These are phyloP conservation scores for Drosophila asahinai DNA, from an alignment of 1,140 invertebrate genomes.

Conservation along the genomic window DNA sequence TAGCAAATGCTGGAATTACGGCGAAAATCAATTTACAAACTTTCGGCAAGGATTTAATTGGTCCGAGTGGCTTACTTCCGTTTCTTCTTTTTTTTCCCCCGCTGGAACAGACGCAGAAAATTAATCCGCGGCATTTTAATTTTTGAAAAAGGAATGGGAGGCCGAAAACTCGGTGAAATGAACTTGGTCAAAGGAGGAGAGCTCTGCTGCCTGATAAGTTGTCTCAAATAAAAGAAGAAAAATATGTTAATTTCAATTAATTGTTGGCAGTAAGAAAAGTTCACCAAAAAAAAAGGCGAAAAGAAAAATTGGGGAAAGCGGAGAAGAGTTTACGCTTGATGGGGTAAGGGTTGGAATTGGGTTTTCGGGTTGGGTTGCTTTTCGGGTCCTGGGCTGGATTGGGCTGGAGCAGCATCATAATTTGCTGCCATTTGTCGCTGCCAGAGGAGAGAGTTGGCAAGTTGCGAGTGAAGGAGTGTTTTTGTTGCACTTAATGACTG, in stretches of 20 bases:
- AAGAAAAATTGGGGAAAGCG: slow-evolving; percentile 33
- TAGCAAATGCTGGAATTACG: background rate
- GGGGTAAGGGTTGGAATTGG: slow-evolving; percentile 16
- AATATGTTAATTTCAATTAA: slow-evolving; percentile 83
- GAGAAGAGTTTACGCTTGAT: slow-evolving; percentile 39
- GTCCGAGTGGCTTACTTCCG: slow-evolving; percentile 29
- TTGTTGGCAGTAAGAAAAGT: slow-evolving; percentile 63
- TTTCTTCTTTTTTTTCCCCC: background rate
- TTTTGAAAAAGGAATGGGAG: background rate
- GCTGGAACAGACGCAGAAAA: slow-evolving; percentile 15
- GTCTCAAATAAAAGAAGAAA: slow-evolving; percentile 72
- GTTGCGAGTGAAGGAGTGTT: slow-evolving; percentile 14
- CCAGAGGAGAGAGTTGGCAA: slow-evolving; percentile 2
- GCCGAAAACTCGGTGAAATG: slow-evolving; percentile 26
- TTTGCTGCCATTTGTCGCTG: slow-evolving; percentile 73
- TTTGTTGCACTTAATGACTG: slow-evolving; percentile 72
- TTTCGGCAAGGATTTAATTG: slow-evolving; percentile 44
- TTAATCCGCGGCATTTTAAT: slow-evolving; percentile 16
- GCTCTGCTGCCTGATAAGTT: slow-evolving; percentile 44
- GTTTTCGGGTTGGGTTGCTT: background rate
- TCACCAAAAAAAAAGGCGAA: slow-evolving; percentile 29
- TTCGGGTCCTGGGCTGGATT: background rate
- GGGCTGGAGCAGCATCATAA: slow-evolving; percentile 45
- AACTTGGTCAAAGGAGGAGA: slow-evolving; percentile 16
- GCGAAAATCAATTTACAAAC: slow-evolving; percentile 59